phyloP scores from a whole-genome alignment of 2,888 invertebrate genomes.

The Cenopis cana region DNA sequence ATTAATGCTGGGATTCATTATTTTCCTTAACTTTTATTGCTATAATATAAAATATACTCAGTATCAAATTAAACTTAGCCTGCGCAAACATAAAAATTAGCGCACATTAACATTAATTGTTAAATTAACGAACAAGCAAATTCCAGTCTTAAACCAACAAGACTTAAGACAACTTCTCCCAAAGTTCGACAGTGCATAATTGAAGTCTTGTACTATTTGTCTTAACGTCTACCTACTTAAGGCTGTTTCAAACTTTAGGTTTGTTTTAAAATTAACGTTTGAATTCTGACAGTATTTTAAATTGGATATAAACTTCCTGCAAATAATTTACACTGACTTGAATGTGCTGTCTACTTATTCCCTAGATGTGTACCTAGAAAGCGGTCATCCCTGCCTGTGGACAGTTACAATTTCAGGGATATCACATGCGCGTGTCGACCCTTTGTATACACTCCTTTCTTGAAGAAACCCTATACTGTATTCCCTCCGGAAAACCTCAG shows the following conservation, averaged over 20 bases:
- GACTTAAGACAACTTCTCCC: conserved; percentile 15
- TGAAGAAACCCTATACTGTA: too few species aligned
- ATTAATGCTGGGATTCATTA: not conserved
- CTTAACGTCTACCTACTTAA: conserved; percentile 40
- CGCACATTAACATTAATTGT: conserved; percentile 13
- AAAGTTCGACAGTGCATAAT: conserved; percentile 31
- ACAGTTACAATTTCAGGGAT: too few species aligned
- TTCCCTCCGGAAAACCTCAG: too few species aligned
- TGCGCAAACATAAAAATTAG: conserved; percentile 8
- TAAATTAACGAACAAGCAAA: conserved; percentile 21
- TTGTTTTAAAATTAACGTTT: conserved; percentile 45
- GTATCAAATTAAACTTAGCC: not conserved
- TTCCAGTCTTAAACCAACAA: conserved; percentile 14
- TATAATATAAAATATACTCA: not conserved
- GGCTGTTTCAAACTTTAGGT: conserved; percentile 38
- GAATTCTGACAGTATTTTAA: conserved; percentile 34
- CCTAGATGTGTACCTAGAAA: too few species aligned
- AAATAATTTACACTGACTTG: not conserved
- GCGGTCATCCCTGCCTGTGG: too few species aligned
- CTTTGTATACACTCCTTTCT: too few species aligned
- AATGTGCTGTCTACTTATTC: not conserved
- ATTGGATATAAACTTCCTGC: conserved; percentile 28
- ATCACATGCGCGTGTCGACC: too few species aligned
- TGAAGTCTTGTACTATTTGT: conserved; percentile 39
- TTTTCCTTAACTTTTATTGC: not conserved